These are phyloP conservation scores for Micrasema minimum DNA, from an alignment of 1,140 invertebrate species.

Conservation along the genomic window DNA sequence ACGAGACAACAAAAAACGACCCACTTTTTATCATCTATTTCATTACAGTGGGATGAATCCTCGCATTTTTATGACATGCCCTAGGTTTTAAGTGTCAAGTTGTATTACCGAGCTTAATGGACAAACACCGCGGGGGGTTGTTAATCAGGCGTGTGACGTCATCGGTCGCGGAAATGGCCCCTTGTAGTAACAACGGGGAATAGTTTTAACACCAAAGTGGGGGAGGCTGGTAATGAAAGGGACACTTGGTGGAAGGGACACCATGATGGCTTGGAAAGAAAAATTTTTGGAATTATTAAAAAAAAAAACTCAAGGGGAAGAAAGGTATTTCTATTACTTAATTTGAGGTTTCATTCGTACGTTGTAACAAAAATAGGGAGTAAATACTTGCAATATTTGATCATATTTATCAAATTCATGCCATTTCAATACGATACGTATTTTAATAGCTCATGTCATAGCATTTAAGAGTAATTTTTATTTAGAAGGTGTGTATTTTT, in stretches of 20 bases:
- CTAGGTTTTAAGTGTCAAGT: slow-evolving; percentile 13
- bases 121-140: slow-evolving; percentile 14
- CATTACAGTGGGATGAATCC: neutral
- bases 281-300: neutral
- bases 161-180: slow-evolving; percentile 27
- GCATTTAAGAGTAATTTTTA: too few species aligned
- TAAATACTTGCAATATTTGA: too few species aligned
- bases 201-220: slow-evolving; percentile 5
- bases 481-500: too few species aligned
- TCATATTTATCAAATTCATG: too few species aligned
- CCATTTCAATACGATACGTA: too few species aligned
- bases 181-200: slow-evolving; percentile 16
- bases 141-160: slow-evolving; percentile 33
- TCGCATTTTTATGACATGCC: slow-evolving; percentile 2
- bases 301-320: neutral
- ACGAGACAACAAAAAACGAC: too few species aligned
- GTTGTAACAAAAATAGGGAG: neutral
- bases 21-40: neutral
- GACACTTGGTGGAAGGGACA: neutral
- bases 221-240: neutral
- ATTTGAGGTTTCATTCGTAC: neutral
- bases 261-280: slow-evolving; percentile 1
- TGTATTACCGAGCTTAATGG: slow-evolving; percentile 22
- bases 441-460: too few species aligned
- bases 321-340: neutral